Evolutionary conservation across 1,140 invertebrate genomes (phyloP).

Genomic region (Drosophila grimshawi): DNA sequence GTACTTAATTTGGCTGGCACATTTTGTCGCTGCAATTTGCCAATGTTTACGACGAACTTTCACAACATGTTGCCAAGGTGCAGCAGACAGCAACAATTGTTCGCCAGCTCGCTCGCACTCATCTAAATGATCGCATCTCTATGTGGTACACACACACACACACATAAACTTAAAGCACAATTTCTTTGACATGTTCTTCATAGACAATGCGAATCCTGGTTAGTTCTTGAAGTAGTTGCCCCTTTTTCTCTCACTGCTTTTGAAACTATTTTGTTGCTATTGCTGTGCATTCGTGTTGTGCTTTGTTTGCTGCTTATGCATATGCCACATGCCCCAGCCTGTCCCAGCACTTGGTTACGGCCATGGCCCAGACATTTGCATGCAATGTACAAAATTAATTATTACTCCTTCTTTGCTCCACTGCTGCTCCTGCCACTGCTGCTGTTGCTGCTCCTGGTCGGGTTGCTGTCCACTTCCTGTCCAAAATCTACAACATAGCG

Average conservation of each 20-base stretch:
- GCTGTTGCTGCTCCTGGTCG: slow-evolving; percentile 1
- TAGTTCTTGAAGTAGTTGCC: not conserved
- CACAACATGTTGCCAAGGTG: slow-evolving; percentile 71
- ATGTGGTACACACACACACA: too few species aligned
- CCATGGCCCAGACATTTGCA: slow-evolving; percentile 72
- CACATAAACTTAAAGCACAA: too few species aligned
- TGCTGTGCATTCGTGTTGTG: slow-evolving; percentile 37
- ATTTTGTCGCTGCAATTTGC: slow-evolving; percentile 76
- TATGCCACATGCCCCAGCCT: slow-evolving; percentile 56
- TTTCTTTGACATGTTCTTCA: not conserved
- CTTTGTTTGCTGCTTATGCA: slow-evolving; percentile 71
- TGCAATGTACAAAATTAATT: slow-evolving; percentile 82
- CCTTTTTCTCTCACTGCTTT: slow-evolving; percentile 5
- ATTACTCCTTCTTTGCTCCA: slow-evolving; percentile 59
- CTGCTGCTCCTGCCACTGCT: slow-evolving; percentile 13
- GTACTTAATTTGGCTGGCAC: slow-evolving; percentile 77
- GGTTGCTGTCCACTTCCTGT: slow-evolving; percentile 52
- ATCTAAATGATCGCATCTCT: not conserved
- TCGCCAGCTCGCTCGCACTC: slow-evolving; percentile 10
- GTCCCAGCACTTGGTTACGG: not conserved
- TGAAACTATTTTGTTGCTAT: slow-evolving; percentile 55
- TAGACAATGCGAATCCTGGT: too few species aligned
- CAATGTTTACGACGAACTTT: slow-evolving; percentile 55
- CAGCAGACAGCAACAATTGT: slow-evolving; percentile 33
- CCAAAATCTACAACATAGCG: slow-evolving; percentile 73